Percentiles rank a stretch among this genome's conserved stretches.
These are phyloP conservation scores for Lutra lutra DNA, from an alignment of 2,797 vertebrate species.

Conservation along the genomic window DNA sequence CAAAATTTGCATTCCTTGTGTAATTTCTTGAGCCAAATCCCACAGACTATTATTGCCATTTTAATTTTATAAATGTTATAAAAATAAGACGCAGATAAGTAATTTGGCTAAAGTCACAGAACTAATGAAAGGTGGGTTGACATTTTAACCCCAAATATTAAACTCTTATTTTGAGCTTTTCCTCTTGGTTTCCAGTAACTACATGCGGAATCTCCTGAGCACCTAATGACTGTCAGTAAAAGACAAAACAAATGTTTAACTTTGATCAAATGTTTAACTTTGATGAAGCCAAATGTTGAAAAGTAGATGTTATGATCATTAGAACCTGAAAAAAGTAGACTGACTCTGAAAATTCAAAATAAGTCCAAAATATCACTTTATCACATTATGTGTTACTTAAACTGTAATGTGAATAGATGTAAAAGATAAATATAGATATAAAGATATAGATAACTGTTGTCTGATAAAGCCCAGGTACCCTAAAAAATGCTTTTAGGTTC, in stretches of 20 bases:
- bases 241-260: neutral
- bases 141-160: neutral
- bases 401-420: neutral
- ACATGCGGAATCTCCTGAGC: neutral
- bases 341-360: neutral
- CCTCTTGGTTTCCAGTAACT: neutral
- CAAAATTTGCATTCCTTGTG: neutral
- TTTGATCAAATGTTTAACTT: slow-evolving; percentile 29
- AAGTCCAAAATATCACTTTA: neutral
- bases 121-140: neutral
- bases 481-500: neutral
- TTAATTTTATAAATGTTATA: neutral
- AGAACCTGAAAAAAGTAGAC: neutral
- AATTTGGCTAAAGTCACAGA: neutral
- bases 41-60: neutral
- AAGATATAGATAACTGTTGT: neutral
- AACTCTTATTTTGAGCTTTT: neutral
- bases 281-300: neutral
- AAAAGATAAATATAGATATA: neutral
- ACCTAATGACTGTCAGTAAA: neutral
- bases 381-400: neutral
- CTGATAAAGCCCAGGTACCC: neutral
- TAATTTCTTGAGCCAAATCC: neutral
- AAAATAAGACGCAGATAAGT: neutral
- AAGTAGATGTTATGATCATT: neutral